phyloP scores from a whole-genome alignment of 2,113 vertebrate genomes.

The Pongo pygmaeus region DNA sequence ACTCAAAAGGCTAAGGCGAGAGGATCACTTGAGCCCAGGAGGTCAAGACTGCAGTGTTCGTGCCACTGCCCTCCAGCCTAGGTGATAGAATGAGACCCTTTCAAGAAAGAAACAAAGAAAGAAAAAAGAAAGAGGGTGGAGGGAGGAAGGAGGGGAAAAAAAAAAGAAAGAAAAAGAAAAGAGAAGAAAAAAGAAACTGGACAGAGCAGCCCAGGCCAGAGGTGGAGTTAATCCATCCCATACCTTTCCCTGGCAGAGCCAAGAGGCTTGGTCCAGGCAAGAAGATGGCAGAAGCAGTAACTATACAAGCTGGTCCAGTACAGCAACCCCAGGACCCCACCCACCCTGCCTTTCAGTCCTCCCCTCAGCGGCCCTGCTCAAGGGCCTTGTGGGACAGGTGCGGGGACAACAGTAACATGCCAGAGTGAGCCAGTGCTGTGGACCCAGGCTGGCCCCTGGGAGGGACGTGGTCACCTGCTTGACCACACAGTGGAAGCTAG shows the following conservation, averaged over 20 bases:
- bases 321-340: neutral
- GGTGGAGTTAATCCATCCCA: neutral
- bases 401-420: neutral
- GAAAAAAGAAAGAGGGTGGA: too few species aligned
- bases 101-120: too few species aligned
- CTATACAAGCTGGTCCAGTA: neutral
- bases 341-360: neutral
- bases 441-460: neutral
- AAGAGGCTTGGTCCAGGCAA: slow-evolving; percentile 1
- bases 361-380: neutral
- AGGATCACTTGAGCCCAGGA: too few species aligned
- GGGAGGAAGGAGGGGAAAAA: too few species aligned
- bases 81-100: too few species aligned
- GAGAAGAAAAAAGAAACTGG: too few species aligned
- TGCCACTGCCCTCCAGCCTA: too few species aligned
- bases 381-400: neutral
- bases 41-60: too few species aligned
- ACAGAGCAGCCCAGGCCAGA: neutral
- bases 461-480: neutral
- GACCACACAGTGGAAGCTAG: too few species aligned
- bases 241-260: neutral
- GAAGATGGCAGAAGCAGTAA: neutral
- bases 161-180: too few species aligned
- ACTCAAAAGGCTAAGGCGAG: too few species aligned
- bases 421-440: neutral